Percentiles rank a stretch among this genome's conserved stretches.
Conservation (phyloP, 2,888 invertebrate species). For the Rhimphoctona megacephalus region DNA sequence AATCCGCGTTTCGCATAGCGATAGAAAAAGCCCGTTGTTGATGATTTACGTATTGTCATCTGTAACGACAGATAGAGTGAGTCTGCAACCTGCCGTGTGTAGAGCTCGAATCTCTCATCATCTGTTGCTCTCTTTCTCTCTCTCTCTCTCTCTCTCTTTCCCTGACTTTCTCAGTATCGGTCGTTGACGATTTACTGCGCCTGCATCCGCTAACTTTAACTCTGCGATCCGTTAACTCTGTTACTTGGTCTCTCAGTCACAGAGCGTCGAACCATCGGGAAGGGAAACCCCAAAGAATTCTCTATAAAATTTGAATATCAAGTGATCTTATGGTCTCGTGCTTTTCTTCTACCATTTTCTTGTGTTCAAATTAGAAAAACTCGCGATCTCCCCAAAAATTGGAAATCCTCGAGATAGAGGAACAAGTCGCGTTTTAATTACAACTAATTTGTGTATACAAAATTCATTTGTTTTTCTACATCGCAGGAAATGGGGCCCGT, state of each 20-base stretch:
- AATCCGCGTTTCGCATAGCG: background rate
- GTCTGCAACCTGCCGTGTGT: slow-evolving; percentile 62
- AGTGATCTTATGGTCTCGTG: slow-evolving; percentile 6
- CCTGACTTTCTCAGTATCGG: slow-evolving; percentile 46
- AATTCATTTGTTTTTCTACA: slow-evolving; percentile 68
- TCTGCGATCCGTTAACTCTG: slow-evolving; percentile 71
- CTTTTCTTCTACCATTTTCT: background rate
- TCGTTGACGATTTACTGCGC: slow-evolving; percentile 54
- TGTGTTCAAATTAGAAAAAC: background rate
- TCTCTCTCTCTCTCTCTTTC: slow-evolving; percentile 35
- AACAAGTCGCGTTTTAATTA: background rate
- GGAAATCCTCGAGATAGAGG: background rate
- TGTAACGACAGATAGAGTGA: slow-evolving; percentile 37
- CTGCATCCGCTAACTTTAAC: slow-evolving; percentile 63
- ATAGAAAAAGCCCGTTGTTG: slow-evolving; percentile 18
- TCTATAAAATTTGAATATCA: slow-evolving; percentile 1
- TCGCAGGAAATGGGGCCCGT: slow-evolving; percentile 76
- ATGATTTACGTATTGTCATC: slow-evolving; percentile 29
- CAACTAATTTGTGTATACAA: slow-evolving; percentile 8
- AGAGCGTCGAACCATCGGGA: slow-evolving; percentile 63
- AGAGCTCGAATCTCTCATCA: slow-evolving; percentile 26
- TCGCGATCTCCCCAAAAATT: too few relatives aligned
- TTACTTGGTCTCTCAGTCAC: slow-evolving; percentile 72
- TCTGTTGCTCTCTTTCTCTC: slow-evolving; percentile 18
- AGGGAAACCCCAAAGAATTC: slow-evolving; percentile 35